A percentile compares a stretch with the other conserved stretches of the same genome.
Evolutionary conservation across 2,888 invertebrate genomes (phyloP).

Genomic region (Xylocampa areola): DNA sequence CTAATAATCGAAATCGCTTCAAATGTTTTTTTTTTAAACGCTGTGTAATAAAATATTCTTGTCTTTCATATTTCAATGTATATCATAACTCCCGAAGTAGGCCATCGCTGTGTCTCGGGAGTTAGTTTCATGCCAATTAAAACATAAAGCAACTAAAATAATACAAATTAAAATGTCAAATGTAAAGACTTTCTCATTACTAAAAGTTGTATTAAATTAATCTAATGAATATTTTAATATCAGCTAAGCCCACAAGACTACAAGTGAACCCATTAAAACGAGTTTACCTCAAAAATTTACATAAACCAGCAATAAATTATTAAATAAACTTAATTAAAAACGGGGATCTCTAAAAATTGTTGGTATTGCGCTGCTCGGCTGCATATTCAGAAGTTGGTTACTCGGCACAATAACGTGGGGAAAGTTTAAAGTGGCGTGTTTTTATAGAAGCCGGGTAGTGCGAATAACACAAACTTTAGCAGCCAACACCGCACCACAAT

Average conservation of each 20-base stretch:
- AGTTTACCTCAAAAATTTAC: constrained; percentile 24
- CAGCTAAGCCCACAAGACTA: constrained; percentile 10
- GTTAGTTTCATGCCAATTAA: too few species aligned
- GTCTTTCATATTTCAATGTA: too few species aligned
- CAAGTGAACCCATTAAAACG: constrained; percentile 31
- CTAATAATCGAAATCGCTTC: too few species aligned
- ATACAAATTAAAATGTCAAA: background rate
- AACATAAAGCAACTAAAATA: too few species aligned
- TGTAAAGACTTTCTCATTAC: too few species aligned
- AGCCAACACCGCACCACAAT: constrained; percentile 36
- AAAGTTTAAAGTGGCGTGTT: constrained; percentile 66
- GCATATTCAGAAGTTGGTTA: constrained; percentile 59
- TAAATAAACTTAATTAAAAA: constrained; percentile 53
- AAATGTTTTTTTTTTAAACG: too few species aligned
- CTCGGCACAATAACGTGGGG: constrained; percentile 51
- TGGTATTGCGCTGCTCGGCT: constrained; percentile 41
- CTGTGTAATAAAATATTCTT: too few species aligned
- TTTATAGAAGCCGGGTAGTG: constrained; percentile 56
- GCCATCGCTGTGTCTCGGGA: too few species aligned
- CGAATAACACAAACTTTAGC: constrained; percentile 50
- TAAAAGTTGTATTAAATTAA: background rate
- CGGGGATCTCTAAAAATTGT: constrained; percentile 47
- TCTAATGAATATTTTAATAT: constrained; percentile 4
- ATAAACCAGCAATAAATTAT: constrained; percentile 37
- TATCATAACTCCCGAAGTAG: too few species aligned